Percentiles rank a stretch among this genome's conserved stretches.
These are phyloP conservation scores for Crocallis elinguaria DNA, from an alignment of 2,888 invertebrate genomes.

Conservation along the genomic window DNA sequence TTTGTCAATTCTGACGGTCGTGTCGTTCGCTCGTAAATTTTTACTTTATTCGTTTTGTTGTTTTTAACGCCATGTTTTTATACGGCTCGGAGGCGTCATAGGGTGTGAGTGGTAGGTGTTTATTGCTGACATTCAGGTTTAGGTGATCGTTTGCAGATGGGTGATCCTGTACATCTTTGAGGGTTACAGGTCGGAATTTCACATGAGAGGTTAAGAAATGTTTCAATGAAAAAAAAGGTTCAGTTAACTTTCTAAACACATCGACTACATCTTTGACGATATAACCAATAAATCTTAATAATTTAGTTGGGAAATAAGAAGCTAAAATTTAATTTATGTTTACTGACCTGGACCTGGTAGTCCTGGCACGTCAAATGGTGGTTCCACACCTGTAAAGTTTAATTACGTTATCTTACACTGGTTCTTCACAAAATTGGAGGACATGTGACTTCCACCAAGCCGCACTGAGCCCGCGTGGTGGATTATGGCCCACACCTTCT, in stretches of 20 bases:
- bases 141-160: constrained; percentile 44
- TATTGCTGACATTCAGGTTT: constrained; percentile 48
- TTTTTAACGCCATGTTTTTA: constrained; percentile 48
- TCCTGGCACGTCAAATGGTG: constrained; percentile 27
- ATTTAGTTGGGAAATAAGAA: no score
- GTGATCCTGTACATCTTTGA: constrained; percentile 46
- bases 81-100: constrained; percentile 8
- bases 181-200: background rate
- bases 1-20: constrained; percentile 60
- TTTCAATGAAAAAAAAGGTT: background rate
- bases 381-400: constrained; percentile 43
- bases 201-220: background rate
- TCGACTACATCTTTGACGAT: no score
- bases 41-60: constrained; percentile 59
- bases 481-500: no score
- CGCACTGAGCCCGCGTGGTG: no score
- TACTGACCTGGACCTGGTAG: constrained; percentile 41
- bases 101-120: constrained; percentile 27
- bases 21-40: constrained; percentile 67
- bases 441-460: no score
- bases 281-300: no score
- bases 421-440: no score
- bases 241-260: background rate
- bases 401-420: no score
- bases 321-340: background rate